Evolutionary conservation across 2,888 invertebrate genomes (phyloP), one percentile per base, ranked within the genome.

Genomic region (Chironomus riparius): DNA sequence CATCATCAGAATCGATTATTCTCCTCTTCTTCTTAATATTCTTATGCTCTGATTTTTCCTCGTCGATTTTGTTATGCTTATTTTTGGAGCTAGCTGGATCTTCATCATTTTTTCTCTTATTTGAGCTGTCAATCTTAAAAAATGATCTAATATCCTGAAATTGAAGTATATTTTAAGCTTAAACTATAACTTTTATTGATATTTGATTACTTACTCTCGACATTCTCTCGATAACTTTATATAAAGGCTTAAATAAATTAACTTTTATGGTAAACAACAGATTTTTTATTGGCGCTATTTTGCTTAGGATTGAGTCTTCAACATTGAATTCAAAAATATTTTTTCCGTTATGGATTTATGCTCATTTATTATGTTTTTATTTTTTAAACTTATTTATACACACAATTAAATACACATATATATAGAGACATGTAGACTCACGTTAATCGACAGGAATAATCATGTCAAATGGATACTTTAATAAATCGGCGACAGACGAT

Each of bases 1-100:
- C 86, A 78, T 86, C 85, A 77, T 85, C 84, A 5, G 85, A 82
- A 1, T 83, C 83, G 61, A 83, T 81, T 4, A 82, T 78, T 28
- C 80, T 79, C 6, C 81, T 80, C 77, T 82, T 83, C 68, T 82
- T 83, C 61, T 56, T 61, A 21, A 10, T 72, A 13, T 28, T 28
- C 10, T 48, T 48, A 2, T 21, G 10, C 1, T 48, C 70, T 1
- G 24, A n/a, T 7, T 24, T 62, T 21, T 65, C 73, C 15, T 73
- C 73, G 47, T 65, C 65, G 61, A 24, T 56, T n/a, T 56, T 18
- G n/a, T 12, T 56, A 18, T 18, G 15, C 56, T n/a, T 56, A 15
- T 1, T 6, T 15, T 15, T 61, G 24, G 56, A 50, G 5, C 7
- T 56, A 1, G 56, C 2, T 22, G 50, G 28, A 22, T 38, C 13